These are phyloP conservation scores for Lagorchestes hirsutus DNA, from an alignment of 2,797 vertebrate genomes.

Conservation along the genomic window DNA sequence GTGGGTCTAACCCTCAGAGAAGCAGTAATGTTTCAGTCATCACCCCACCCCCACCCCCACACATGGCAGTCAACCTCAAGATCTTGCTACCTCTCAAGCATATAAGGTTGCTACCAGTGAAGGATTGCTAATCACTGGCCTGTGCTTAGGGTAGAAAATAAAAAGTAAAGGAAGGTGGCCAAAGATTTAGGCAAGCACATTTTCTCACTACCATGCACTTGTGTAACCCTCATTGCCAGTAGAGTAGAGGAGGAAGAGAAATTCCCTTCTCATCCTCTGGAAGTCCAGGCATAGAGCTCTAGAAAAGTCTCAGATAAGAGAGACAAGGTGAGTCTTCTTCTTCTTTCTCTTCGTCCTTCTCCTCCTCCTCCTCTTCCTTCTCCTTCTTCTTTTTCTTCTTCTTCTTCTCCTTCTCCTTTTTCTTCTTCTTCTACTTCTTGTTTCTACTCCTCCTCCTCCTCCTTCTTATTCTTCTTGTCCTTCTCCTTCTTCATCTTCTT, in stretches of 20 bases:
- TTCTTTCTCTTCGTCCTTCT: no score
- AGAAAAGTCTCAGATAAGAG: background rate
- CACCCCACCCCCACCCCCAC: rapidly evolving
- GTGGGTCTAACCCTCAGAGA: background rate
- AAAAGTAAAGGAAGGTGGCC: background rate
- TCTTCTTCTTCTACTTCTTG: no score
- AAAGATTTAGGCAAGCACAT: background rate
- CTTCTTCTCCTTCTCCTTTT: no score
- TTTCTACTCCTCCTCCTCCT: no score
- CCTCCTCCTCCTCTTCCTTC: no score
- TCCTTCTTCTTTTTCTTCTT: no score
- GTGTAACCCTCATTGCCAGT: background rate
- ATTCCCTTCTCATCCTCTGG: no score
- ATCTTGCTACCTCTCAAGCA: background rate
- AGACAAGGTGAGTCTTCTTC: background rate
- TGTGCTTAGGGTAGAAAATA: background rate
- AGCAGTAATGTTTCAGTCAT: background rate
- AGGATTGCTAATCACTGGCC: background rate
- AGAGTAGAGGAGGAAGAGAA: no score
- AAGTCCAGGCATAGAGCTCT: no score
- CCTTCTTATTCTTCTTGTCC: no score
- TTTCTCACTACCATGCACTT: background rate
- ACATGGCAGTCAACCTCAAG: background rate
- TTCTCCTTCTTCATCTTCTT: no score
- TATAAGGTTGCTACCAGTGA: background rate